Percentiles rank a stretch among this genome's conserved stretches.
Evolutionary conservation across 1,140 invertebrate genomes (phyloP).

Genomic region (Meloidogyne exigua): DNA sequence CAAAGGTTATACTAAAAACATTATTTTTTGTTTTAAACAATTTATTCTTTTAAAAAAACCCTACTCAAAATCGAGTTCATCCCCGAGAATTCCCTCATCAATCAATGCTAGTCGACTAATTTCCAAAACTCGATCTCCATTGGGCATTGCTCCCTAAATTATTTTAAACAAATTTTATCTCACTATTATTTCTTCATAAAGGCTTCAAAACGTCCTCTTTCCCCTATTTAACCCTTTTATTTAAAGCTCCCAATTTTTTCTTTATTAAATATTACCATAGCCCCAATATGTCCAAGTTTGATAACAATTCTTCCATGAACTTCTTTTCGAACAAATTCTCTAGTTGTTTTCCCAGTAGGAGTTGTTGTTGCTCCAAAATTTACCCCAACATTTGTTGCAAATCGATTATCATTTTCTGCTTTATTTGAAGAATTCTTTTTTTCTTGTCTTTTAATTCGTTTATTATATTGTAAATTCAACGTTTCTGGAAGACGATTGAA

Average conservation of each 20-base stretch:
- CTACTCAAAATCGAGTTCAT: constrained; percentile 59
- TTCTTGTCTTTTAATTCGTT: constrained; percentile 1
- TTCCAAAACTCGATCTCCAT: constrained; percentile 51
- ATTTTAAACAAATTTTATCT: constrained; percentile 49
- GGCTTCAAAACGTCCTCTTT: too few relatives aligned
- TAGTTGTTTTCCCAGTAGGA: neutral
- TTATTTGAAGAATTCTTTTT: neutral
- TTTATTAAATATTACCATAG: neutral
- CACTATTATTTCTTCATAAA: neutral
- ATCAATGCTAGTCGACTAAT: constrained; percentile 50
- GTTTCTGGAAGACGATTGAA: neutral
- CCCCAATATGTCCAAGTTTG: constrained; percentile 22
- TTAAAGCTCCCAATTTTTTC: neutral
- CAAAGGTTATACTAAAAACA: constrained; percentile 23
- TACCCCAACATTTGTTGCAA: neutral
- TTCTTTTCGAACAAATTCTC: constrained; percentile 15
- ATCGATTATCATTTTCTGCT: neutral
- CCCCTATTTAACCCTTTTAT: neutral
- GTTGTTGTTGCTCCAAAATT: neutral
- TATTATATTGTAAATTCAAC: neutral
- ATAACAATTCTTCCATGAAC: constrained; percentile 14
- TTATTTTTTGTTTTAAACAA: neutral
- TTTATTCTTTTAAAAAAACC: neutral
- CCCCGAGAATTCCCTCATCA: constrained; percentile 54
- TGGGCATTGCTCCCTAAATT: constrained; percentile 51